Conservation (phyloP, 2,888 invertebrate species). For the Euzetes globulus region DNA sequence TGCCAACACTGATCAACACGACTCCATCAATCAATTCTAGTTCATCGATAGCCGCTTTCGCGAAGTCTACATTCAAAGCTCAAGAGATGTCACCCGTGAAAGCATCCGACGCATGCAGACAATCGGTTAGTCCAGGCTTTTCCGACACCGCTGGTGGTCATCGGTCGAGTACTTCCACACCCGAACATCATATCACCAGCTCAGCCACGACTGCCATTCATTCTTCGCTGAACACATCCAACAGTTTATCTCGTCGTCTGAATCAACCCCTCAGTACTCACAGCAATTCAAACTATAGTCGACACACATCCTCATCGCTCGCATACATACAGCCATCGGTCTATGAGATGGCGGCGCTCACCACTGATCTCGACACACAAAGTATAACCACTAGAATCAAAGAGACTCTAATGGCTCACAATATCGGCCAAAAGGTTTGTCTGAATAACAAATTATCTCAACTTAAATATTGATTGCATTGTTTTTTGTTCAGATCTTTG, state of each 20-base stretch:
- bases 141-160: constrained; percentile 31
- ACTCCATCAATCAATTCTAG: constrained; percentile 28
- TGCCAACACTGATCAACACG: constrained; percentile 22
- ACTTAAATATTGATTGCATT: not conserved
- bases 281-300: not conserved
- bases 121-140: constrained; percentile 35
- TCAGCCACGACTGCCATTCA: constrained; percentile 26
- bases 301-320: constrained; percentile 5
- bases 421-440: constrained; percentile 84
- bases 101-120: constrained; percentile 29
- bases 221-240: not conserved
- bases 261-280: constrained; percentile 27
- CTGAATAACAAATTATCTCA: not conserved
- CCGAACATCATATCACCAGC: constrained; percentile 30
- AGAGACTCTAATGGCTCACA: constrained; percentile 89
- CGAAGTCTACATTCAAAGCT: constrained; percentile 1
- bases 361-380: constrained; percentile 92
- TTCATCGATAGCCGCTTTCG: constrained; percentile 26
- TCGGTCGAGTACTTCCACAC: constrained; percentile 35
- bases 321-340: constrained; percentile 57
- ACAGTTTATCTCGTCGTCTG: constrained; percentile 17
- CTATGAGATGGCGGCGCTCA: constrained; percentile 93
- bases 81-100: constrained; percentile 26
- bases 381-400: constrained; percentile 93
- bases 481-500: constrained; percentile 64